Evolutionary conservation across 1,140 invertebrate genomes (phyloP), one percentile per base, ranked within the genome.

Genomic region (Conopomorpha cramerella): DNA sequence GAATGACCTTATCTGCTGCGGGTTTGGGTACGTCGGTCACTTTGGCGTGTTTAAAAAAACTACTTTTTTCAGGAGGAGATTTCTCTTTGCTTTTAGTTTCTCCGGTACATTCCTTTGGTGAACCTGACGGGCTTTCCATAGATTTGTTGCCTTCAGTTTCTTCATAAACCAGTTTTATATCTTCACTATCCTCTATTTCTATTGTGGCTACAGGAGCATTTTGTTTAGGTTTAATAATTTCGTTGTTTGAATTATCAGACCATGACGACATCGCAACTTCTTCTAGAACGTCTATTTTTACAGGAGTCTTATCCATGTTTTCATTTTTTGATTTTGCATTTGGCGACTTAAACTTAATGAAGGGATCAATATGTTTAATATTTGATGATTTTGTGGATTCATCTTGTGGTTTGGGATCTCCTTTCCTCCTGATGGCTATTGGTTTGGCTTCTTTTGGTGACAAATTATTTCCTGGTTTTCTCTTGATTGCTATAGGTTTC

Each of bases 121-220:
- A 27, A n/a, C n/a, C 27, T 13, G 30, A 41, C 16, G 39, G 38
- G 13, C 33, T 29, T 27, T 45, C 36, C 8, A 42, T 19, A 35
- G 38, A 40, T 46, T 53, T 56, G 13, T 44, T 57, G 30, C 39
- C 39, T 39, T 64, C 42, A 2, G 66, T 61, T 23, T 87, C 85
- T 44, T 85, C 84, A 32, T 84, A 84, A 34, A 87, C 78, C 31
- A 88, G 63, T 49, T 85, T 81, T 16, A 89, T 85, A 45, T 89
- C 86, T 59, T 86, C 84, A 8, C 79, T 83, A 30, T 78, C 80
- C 41, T 73, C 78, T 28, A 80, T 71, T 0, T 63, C 36, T 30
- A 64, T 52, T 2, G 67, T 37, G 11, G 60, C 38, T 8, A 39
- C 32, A 54, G 63, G 44, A 50, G 68, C 46, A 62, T 56, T 30